Evolutionary conservation across 64 coral and sea anemone species (phyloP), one percentile per base, ranked within the genome.

Genomic region (Stylophora pistillata): DNA sequence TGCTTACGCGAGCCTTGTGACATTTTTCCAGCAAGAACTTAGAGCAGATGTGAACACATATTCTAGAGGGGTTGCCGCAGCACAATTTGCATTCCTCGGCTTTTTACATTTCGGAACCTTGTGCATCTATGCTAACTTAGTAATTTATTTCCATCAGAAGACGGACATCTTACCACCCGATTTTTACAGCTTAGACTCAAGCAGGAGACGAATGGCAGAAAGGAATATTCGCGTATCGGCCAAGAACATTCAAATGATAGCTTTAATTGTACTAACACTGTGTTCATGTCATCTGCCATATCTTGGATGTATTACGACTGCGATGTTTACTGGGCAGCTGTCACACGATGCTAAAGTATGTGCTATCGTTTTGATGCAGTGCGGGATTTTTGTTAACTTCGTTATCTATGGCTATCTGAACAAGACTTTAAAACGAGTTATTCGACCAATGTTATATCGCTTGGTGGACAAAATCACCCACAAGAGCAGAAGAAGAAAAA

Each of bases 141-240:
- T 57, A 2, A 53, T 85, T 77, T 71, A 92, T 78, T 92, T 92
- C 56, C 30, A 82, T 10, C 80, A 86, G 55, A 65, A 86, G 20
- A 86, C 28, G 29, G 75, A 92, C 58, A 61, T 57, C 15, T 52
- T 92, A 57, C 90, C 90, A 30, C 63, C 74, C 7, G 75, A 92
- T 23, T 92, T 92, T 54, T 92, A 92, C 63, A 92, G 90, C 28
- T 28, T 69, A 17, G 89, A 78, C 14, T 92, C 90, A n/a, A 92
- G 74, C 28, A 61, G 74, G 9, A 37, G 90, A 15, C 82, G 90
- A 78, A 86, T 77, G 14, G 81, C 34, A 13, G 72, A 83, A 53
- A 58, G 90, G 15, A 92, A 61, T 52, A 79, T 65, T 32, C 82
- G 82, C 56, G 56, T 74, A 33, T 75, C 85, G 57, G 47, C 55